These are phyloP conservation scores for Paracentrotus lividus DNA, from an alignment of 53 echinoderm and acorn worm species.

Conservation along the genomic window DNA sequence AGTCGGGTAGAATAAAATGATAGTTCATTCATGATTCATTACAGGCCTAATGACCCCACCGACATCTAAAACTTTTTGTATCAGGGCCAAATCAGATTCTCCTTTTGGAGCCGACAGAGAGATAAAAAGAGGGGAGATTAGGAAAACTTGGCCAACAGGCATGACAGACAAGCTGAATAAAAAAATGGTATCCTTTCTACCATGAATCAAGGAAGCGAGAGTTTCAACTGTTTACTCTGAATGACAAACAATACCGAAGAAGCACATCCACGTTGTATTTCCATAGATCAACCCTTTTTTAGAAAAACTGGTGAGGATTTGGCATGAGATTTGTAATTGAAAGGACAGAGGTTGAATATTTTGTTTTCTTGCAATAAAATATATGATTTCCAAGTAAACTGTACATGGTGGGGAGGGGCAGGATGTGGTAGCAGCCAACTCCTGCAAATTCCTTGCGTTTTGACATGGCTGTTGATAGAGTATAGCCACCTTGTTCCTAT, in stretches of 20 bases:
- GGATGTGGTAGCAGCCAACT: too few species aligned
- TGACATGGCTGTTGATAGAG: too few species aligned
- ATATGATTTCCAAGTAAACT: too few species aligned
- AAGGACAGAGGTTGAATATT: background rate
- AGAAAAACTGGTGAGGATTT: background rate
- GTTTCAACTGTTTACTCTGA: background rate
- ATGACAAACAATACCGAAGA: background rate
- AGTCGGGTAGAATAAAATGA: too few species aligned
- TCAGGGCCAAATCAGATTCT: background rate
- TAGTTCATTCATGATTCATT: too few species aligned
- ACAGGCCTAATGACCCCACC: background rate
- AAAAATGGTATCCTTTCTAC: slow-evolving; percentile 2
- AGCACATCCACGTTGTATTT: background rate
- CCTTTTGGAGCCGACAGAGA: background rate
- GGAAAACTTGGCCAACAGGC: background rate
- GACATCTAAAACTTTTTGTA: background rate
- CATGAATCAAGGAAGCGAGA: background rate
- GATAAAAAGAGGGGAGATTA: background rate
- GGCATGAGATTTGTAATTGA: background rate
- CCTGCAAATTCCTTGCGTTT: too few species aligned
- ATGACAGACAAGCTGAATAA: background rate
- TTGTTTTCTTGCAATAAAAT: slow-evolving; percentile 9
- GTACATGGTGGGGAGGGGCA: too few species aligned
- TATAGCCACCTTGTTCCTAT: too few species aligned
- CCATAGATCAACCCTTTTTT: background rate